Evolutionary conservation across 2,797 vertebrate genomes (phyloP).

Genomic region (Malacoraja senta): DNA sequence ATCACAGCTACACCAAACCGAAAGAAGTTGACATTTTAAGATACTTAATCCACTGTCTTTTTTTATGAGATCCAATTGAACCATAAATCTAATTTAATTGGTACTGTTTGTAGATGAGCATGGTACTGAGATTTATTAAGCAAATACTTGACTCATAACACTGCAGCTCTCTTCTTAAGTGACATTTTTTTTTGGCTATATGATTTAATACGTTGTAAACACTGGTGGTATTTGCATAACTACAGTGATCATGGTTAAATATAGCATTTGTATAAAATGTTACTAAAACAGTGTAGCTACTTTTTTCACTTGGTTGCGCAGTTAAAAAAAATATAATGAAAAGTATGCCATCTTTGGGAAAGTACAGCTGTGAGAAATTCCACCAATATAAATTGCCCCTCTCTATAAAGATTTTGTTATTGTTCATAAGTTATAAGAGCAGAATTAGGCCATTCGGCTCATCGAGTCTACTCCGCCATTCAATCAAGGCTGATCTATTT

Average conservation of each 20-base stretch:
- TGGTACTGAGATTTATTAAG: background rate
- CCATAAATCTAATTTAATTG: conserved; percentile 15
- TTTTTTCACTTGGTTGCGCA: background rate
- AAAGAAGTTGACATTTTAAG: background rate
- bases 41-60: background rate
- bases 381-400: background rate
- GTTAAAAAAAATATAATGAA: background rate
- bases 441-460: too few species aligned
- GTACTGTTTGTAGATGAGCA: conserved; percentile 8
- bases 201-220: background rate
- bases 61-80: conserved; percentile 13
- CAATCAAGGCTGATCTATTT: too few species aligned
- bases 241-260: background rate
- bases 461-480: too few species aligned
- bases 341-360: background rate
- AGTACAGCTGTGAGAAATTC: too few species aligned
- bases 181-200: background rate
- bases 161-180: background rate
- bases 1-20: background rate
- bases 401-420: background rate
- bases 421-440: too few species aligned
- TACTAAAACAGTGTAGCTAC: too few species aligned
- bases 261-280: background rate
- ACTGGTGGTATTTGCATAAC: background rate
- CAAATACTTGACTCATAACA: background rate